Conservation (phyloP, 2,113 vertebrate species). For the Eurystomus gularis region DNA sequence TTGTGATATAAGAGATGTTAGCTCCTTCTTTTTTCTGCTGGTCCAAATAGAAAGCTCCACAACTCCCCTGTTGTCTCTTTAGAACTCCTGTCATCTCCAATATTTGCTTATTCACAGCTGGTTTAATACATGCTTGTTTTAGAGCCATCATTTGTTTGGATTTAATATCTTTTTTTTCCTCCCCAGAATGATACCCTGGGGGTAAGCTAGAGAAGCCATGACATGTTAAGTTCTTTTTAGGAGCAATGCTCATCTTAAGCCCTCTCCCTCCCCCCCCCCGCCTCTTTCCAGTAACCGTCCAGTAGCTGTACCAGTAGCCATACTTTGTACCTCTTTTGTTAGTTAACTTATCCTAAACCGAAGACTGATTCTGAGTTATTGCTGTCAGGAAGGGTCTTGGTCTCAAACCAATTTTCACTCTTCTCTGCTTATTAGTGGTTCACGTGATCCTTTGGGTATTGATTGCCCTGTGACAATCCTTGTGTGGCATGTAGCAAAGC, state of each 20-base stretch:
- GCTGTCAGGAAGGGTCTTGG: not conserved
- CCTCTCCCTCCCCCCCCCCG: rapidly evolving
- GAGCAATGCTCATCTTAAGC: not conserved
- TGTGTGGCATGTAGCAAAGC: not conserved
- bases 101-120: not conserved
- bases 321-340: not conserved
- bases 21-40: not conserved
- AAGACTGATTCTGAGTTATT: not conserved
- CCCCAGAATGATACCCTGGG: not conserved
- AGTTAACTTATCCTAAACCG: not conserved
- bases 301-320: not conserved
- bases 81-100: not conserved
- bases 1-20: not conserved
- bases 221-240: not conserved
- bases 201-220: not conserved
- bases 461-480: not conserved
- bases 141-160: not conserved
- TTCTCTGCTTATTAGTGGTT: not conserved
- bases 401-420: not conserved
- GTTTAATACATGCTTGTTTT: not conserved
- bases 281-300: no score
- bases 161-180: not conserved
- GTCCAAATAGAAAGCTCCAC: not conserved
- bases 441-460: not conserved
- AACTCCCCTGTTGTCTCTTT: not conserved